Percentiles rank a stretch among this genome's conserved stretches.
Conservation (phyloP, 2,797 vertebrate genomes). For the Neoniphon sammara region DNA sequence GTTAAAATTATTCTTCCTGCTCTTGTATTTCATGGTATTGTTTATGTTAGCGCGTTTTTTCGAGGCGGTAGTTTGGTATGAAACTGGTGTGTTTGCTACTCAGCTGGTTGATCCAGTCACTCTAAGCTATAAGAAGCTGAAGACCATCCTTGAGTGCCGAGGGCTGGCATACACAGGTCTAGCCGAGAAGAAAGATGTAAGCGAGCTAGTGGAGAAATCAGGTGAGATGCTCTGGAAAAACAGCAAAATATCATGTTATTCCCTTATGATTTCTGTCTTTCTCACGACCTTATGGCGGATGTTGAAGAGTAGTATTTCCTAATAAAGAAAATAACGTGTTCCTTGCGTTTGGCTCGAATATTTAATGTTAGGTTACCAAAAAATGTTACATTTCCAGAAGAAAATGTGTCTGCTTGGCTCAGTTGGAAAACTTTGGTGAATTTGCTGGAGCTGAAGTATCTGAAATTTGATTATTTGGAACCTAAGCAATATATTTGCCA, state of each 20-base stretch:
- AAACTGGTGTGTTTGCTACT: constrained; percentile 92
- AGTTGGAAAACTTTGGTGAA: too few species aligned
- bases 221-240: constrained; percentile 78
- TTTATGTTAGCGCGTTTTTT: constrained; percentile 93
- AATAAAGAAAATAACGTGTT: too few species aligned
- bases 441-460: too few species aligned
- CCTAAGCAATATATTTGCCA: too few species aligned
- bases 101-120: constrained; percentile 96
- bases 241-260: background rate
- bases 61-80: constrained; percentile 95
- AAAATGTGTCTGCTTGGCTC: too few species aligned
- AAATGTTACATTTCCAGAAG: too few species aligned
- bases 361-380: too few species aligned
- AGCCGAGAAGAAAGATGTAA: constrained; percentile 92
- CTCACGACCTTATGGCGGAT: background rate
- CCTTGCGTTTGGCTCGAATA: too few species aligned
- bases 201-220: constrained; percentile 93
- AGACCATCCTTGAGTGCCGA: constrained; percentile 93
- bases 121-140: constrained; percentile 92
- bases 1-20: constrained; percentile 93
- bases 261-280: background rate
- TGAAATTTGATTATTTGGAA: too few species aligned
- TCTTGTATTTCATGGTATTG: constrained; percentile 92
- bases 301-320: too few species aligned
- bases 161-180: constrained; percentile 92